Percentiles rank a stretch among this genome's conserved stretches.
These are phyloP conservation scores for Penaeus chinensis DNA, from an alignment of 1,140 invertebrate genomes.

Conservation along the genomic window DNA sequence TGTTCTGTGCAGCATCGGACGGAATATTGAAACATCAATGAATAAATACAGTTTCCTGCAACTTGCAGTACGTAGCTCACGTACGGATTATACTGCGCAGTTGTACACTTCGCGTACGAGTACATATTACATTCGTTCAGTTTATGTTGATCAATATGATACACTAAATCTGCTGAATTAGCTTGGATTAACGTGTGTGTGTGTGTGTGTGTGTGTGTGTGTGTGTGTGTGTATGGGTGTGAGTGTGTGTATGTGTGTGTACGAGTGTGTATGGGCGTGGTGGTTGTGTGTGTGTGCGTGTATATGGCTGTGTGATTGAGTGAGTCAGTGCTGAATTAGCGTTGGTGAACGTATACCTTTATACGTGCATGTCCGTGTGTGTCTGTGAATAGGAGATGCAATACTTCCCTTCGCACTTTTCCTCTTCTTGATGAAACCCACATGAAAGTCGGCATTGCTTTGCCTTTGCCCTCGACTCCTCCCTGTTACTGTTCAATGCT, in stretches of 20 bases:
- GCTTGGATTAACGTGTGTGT: background rate
- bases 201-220: background rate
- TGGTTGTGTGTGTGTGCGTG: background rate
- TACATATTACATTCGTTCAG: too few species aligned
- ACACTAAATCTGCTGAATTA: background rate
- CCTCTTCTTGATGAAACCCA: too few species aligned
- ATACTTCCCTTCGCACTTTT: too few species aligned
- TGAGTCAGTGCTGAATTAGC: background rate
- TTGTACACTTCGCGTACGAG: too few species aligned
- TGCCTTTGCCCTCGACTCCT: too few species aligned
- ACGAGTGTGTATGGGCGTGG: background rate
- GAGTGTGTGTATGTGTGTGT: slow-evolving; percentile 4
- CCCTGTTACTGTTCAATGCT: too few species aligned
- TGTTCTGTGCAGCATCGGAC: too few species aligned
- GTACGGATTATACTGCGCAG: too few species aligned
- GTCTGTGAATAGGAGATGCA: background rate
- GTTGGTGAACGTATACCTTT: background rate
- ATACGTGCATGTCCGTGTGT: background rate
- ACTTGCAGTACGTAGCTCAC: too few species aligned
- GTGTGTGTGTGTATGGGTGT: background rate
- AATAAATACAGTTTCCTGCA: too few species aligned
- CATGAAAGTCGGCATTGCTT: too few species aligned
- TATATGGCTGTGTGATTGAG: background rate
- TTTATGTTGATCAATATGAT: background rate
- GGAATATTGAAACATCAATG: too few species aligned